Evolutionary conservation across 1,140 invertebrate species (phyloP), one percentile per base, ranked within the genome.

Genomic region (Aricia agestis): DNA sequence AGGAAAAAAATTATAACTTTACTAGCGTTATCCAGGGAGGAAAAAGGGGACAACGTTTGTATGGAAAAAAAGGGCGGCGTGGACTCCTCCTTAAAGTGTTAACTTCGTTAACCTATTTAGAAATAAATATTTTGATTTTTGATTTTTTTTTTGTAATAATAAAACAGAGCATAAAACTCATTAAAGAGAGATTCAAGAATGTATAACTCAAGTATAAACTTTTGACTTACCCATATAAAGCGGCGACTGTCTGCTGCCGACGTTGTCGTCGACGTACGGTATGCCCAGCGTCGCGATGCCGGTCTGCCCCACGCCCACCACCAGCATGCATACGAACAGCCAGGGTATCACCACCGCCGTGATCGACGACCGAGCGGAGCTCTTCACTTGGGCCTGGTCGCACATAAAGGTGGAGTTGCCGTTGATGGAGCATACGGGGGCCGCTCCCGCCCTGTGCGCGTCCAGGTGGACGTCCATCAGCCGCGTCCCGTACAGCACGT

Each of bases 211-310:
- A 15, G 45, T 13, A 25, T 9, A 63, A 65, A 41, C 67, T 25
- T 25, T 25, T 71, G 68, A 93, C 93, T 95, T 90, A 97, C 96
- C 96, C 91, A 98, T 98, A 92, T 98, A 98, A 72, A 98, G 93
- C n/a, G 97, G 97, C 65, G 97, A 98, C 85, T 98, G 97, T 83
- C 96, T 94, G 87, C 95, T 97, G 73, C 96, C 96, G 32, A 98
- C 97, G 90, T 98, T 98, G 89, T 98, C 97, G 79, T 98, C 97
- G 65, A 98, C 97, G 82, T 98, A 98, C 0, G 97, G 97, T 81
- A 98, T 98, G 5, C 97, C 97, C n/a, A 98, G 92, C 3, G 97
- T 98, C 74, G 97, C 96, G n/a, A 98, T 96, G 1, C 97, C 96
- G 0, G 97, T 98, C 90, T 98, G 97, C 1, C 97, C 97, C 86